Evolutionary conservation across 1,140 invertebrate species (phyloP), one percentile per base, ranked within the genome.

Genomic region (Ladona fulva): DNA sequence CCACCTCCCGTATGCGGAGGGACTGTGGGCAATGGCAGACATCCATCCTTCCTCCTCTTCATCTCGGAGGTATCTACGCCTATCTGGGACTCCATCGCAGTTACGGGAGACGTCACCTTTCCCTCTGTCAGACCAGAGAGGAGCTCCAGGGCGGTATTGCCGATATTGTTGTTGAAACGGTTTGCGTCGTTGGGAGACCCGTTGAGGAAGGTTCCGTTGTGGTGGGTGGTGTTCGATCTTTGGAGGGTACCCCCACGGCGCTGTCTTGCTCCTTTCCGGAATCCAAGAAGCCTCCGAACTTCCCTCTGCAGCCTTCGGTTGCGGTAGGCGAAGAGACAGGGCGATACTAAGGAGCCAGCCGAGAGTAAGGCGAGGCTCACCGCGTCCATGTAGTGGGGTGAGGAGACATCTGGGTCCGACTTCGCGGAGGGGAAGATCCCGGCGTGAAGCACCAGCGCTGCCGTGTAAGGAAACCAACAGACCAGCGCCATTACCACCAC

Each of bases 291-390:
- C 24, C 76, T 74, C 44, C 25, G 37, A 1, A 90, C 87, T 80
- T 94, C 93, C 8, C 92, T 86, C 80, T 93, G 91, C 14, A 94
- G 90, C 0, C 92, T 87, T 25, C 91, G 89, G 42, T 92, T 94
- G 8, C 93, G 88, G 81, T 93, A 91, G 12, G 92, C 92, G 83
- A 94, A 95, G 25, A 95, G 86, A 82, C 94, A 89, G 0, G 93
- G 93, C 16, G 92, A 93, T 0, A 90, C 87, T 25, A 92, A 88
- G 22, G 92, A 90, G 24, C 91, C 90, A 29, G 92, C 83, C 19
- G 92, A 85, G 19, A 94, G 84, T 80, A 93, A 86, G 66, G 91
- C 88, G 42, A 94, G 84, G 14, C 89, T 88, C 8, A 90, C 37
- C 66, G 84, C 83, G 79, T 88, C 87, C 81, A 80, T 85, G 82